Conservation (phyloP, 2,888 invertebrate species). For the Frankliniella intonsa region DNA sequence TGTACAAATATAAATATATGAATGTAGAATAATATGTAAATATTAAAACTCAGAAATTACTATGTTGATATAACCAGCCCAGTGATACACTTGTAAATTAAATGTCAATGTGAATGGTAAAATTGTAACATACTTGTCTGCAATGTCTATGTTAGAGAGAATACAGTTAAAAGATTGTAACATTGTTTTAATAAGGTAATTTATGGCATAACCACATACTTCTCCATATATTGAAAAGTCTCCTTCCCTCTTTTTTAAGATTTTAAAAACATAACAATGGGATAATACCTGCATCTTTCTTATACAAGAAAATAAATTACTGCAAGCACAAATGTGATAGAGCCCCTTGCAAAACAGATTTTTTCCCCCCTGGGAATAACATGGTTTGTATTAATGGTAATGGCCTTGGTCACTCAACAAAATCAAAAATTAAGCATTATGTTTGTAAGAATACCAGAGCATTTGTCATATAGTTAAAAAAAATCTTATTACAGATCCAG, state of each 20-base stretch:
- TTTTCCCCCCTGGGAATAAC: no score
- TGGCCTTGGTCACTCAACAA: no score
- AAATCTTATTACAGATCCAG: no score
- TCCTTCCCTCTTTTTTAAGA: not conserved
- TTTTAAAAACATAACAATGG: not conserved
- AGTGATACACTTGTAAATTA: not conserved
- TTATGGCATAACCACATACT: not conserved
- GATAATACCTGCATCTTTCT: no score
- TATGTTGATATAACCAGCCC: not conserved
- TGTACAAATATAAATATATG: constrained; percentile 26
- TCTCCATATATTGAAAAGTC: not conserved
- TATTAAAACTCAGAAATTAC: not conserved
- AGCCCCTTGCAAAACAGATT: no score
- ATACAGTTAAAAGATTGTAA: constrained; percentile 6
- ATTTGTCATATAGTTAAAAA: no score
- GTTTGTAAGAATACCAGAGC: no score
- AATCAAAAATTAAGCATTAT: no score
- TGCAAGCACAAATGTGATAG: no score
- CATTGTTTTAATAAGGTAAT: not conserved
- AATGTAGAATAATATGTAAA: not conserved
- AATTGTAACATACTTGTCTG: not conserved
- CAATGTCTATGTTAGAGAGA: not conserved
- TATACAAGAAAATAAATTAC: no score
- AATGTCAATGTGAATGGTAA: not conserved
- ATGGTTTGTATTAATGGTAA: no score